phyloP scores from a whole-genome alignment of 2,113 vertebrate species.

The Felis chaus region DNA sequence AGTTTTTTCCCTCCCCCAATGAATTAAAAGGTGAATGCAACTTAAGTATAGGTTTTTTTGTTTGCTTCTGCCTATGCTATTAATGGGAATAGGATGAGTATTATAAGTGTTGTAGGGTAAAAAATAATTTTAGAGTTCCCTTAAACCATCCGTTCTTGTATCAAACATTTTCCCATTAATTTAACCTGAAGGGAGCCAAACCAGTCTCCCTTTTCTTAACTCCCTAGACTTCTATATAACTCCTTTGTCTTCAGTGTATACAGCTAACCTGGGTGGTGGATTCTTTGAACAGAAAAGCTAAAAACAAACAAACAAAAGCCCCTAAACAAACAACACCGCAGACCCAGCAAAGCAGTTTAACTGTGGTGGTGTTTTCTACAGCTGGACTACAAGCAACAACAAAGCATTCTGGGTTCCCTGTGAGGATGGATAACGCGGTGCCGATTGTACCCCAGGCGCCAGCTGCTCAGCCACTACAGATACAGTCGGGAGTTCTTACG shows the following conservation, averaged over 20 bases:
- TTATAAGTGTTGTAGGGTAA: conserved; percentile 28
- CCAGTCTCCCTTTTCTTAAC: conserved; percentile 23
- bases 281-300: conserved; percentile 24
- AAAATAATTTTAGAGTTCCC: not conserved
- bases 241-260: conserved; percentile 41
- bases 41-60: not conserved
- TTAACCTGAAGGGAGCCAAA: not conserved
- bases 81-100: not conserved
- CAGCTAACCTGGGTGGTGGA: conserved; percentile 1
- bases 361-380: conserved; percentile 63
- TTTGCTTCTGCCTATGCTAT: not conserved
- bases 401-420: conserved; percentile 95
- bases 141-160: not conserved
- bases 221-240: not conserved
- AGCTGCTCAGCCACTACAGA: conserved; percentile 94
- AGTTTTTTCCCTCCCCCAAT: not conserved
- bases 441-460: conserved; percentile 96
- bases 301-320: not conserved
- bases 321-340: not conserved
- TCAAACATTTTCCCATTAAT: conserved; percentile 16
- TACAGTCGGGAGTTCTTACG: conserved; percentile 95
- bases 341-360: conserved; percentile 13
- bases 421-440: conserved; percentile 97
- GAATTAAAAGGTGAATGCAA: conserved; percentile 34
- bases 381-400: conserved; percentile 93